Percentiles rank a stretch among this genome's conserved stretches.
Evolutionary conservation across 2,888 invertebrate genomes (phyloP).

Genomic region (Silvanus unidentatus): DNA sequence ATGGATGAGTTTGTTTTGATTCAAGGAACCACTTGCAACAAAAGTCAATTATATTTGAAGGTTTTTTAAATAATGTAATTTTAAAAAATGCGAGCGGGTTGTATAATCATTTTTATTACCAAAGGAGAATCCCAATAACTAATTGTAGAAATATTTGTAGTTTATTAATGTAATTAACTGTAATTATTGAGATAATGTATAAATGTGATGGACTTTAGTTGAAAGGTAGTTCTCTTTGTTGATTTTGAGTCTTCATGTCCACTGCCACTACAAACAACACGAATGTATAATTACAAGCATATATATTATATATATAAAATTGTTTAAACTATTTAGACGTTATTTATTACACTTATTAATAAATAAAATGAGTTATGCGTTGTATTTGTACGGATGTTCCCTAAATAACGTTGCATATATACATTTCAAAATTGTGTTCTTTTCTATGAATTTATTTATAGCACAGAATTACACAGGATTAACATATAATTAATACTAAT

Average conservation of each 20-base stretch:
- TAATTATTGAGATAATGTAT: not conserved
- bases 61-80: not conserved
- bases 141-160: not conserved
- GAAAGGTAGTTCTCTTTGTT: slow-evolving; percentile 3
- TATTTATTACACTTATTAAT: too few species aligned
- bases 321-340: too few species aligned
- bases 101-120: not conserved
- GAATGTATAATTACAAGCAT: too few species aligned
- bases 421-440: too few species aligned
- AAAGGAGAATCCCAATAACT: not conserved
- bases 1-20: slow-evolving; percentile 7
- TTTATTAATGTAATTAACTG: slow-evolving; percentile 1
- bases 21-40: slow-evolving; percentile 20
- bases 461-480: slow-evolving; percentile 24
- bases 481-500: slow-evolving; percentile 1
- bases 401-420: slow-evolving; percentile 25
- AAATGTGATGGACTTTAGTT: slow-evolving; percentile 16
- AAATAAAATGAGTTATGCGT: slow-evolving; percentile 12
- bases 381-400: slow-evolving; percentile 23
- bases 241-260: slow-evolving; percentile 17
- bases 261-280: slow-evolving; percentile 25
- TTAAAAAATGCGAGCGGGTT: not conserved
- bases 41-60: slow-evolving; percentile 20
- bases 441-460: slow-evolving; percentile 24
- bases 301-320: slow-evolving; percentile 1